A percentile compares a stretch with the other conserved stretches of the same genome.
Evolutionary conservation across 1,140 invertebrate species (phyloP).

Genomic region (Whitmania pigra): DNA sequence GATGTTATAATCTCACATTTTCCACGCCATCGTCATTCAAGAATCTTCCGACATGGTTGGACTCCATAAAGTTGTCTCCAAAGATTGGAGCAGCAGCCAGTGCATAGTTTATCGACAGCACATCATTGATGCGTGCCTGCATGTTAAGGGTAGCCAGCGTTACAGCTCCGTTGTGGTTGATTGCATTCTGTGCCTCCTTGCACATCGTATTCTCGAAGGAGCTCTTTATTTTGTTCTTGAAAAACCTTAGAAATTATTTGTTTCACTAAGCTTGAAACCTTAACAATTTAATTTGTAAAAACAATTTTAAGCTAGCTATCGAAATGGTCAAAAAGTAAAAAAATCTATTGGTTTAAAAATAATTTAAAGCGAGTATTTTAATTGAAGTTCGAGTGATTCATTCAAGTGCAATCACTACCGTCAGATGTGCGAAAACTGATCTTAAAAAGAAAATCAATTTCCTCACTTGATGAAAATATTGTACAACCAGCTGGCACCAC

Average conservation of each 20-base stretch:
- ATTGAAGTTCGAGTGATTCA: too few relatives aligned
- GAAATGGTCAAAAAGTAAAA: too few relatives aligned
- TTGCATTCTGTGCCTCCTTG: neutral
- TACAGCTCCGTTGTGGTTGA: neutral
- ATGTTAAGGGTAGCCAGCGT: neutral
- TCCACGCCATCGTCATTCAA: neutral
- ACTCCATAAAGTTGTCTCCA: conserved; percentile 7
- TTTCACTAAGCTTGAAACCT: too few relatives aligned
- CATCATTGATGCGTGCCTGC: neutral
- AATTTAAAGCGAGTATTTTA: too few relatives aligned
- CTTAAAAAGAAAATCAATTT: too few relatives aligned
- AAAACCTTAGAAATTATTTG: neutral
- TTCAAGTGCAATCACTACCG: too few relatives aligned
- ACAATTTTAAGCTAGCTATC: too few relatives aligned
- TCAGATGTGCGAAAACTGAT: too few relatives aligned
- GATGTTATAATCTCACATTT: too few relatives aligned
- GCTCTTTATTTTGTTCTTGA: neutral
- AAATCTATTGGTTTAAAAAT: too few relatives aligned
- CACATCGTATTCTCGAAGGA: neutral
- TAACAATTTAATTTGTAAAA: too few relatives aligned
- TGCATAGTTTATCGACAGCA: conserved; percentile 7
- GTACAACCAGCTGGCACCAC: conserved; percentile 21
- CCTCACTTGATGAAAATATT: conserved; percentile 17
- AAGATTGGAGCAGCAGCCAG: conserved; percentile 9
- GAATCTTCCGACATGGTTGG: conserved; percentile 10